Conservation (phyloP, 2,888 invertebrate genomes). For the Aquatica leii region DNA sequence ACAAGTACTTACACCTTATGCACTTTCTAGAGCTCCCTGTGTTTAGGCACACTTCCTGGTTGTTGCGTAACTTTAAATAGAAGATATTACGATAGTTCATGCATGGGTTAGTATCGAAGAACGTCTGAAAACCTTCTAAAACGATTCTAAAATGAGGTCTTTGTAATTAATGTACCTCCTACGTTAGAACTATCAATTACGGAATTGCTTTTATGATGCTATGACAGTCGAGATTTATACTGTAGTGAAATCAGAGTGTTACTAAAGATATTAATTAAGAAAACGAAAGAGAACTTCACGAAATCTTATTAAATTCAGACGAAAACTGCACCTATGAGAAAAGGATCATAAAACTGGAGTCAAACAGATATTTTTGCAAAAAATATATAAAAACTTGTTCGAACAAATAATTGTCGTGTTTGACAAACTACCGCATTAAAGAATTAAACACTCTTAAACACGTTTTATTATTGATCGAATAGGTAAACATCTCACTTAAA, state of each 20-base stretch:
- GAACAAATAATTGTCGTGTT: slow-evolving; percentile 14
- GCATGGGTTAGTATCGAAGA: slow-evolving; percentile 15
- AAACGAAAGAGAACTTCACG: not conserved
- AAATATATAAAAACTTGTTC: slow-evolving; percentile 13
- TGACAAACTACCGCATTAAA: slow-evolving; percentile 29
- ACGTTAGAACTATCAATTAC: slow-evolving; percentile 26
- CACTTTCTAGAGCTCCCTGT: not conserved
- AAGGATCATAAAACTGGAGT: not conserved
- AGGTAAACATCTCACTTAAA: slow-evolving; percentile 24
- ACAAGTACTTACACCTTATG: not conserved
- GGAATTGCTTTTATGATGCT: slow-evolving; percentile 24
- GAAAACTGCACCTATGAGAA: slow-evolving; percentile 7
- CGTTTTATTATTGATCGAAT: slow-evolving; percentile 26
- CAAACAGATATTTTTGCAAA: not conserved
- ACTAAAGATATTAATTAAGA: slow-evolving; percentile 18
- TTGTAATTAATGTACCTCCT: slow-evolving; percentile 25
- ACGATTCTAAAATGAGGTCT: slow-evolving; percentile 19
- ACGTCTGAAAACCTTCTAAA: slow-evolving; percentile 12
- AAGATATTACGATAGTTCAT: slow-evolving; percentile 8
- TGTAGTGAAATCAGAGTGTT: slow-evolving; percentile 22
- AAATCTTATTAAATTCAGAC: not conserved
- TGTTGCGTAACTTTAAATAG: slow-evolving; percentile 6
- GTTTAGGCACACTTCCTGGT: not conserved
- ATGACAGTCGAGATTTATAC: slow-evolving; percentile 29
- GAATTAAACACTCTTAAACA: slow-evolving; percentile 20